Evolutionary conservation across 2,113 vertebrate genomes (phyloP).

Genomic region (Motacilla alba): DNA sequence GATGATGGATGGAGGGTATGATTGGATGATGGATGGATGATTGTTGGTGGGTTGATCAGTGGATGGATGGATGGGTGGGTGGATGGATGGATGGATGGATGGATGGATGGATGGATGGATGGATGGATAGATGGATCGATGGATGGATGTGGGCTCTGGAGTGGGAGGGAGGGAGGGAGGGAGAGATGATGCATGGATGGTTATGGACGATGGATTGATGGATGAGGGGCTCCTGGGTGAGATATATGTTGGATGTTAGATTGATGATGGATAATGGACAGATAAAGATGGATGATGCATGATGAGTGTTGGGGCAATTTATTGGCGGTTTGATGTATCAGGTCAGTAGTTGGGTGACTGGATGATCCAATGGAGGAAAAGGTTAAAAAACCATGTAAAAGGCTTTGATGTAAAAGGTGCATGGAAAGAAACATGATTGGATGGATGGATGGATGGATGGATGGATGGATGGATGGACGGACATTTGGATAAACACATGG

Average conservation of each 20-base stretch:
- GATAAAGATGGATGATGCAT: background rate
- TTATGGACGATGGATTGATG: background rate
- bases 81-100: background rate
- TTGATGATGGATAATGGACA: background rate
- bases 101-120: no score
- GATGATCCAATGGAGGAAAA: background rate
- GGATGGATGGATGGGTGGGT: no score
- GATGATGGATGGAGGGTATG: no score
- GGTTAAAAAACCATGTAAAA: background rate
- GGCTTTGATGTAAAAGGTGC: background rate
- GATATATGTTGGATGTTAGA: no score
- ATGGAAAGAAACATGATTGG: no score
- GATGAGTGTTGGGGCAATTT: background rate
- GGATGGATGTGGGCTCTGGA: no score
- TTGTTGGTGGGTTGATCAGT: no score
- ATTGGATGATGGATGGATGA: no score
- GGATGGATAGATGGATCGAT: background rate
- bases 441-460: background rate
- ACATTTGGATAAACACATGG: no score
- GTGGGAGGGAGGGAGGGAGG: no score
- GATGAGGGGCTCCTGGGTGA: no score
- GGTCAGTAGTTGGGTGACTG: background rate
- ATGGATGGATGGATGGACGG: background rate
- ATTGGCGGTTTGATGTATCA: background rate
- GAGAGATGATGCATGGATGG: background rate